Base-by-base conservation (phyloP, 2,797 vertebrate species). In the Scolopax bukidnonensis region DNA sequence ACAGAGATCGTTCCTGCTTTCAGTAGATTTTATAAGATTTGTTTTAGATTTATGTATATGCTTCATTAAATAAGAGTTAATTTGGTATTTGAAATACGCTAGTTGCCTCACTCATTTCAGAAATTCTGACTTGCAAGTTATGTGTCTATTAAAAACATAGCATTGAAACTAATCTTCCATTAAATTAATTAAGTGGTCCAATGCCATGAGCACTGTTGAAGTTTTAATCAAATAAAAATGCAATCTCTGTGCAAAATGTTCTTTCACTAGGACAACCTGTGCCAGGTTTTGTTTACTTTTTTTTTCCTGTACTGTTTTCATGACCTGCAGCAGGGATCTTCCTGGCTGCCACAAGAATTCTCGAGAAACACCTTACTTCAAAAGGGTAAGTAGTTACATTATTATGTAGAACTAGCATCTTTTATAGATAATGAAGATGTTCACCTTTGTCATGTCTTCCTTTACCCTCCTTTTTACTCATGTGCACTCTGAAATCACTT, bases 141-240 rank as follows among this genome's bases (percentile, higher is more conserved):
- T 84, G 40, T 59, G 91, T 76, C 80, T 75, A 19, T 76, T 80
- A 64, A 95, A 89, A 84, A 17, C 40, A 23, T 47, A 47, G 47
- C 47, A 69, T 50, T 82, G 84, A 82, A 96, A 54, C 84, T 95
- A 93, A 89, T 90, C 79, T 93, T 95, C 71, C 41, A 81, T 87
- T 84, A 93, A 94, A 95, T 90, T 90, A 95, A 94, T 95, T 54
- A 92, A 89, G 75, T 90, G 63, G 70, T 88, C 84, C 84, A 71
- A 94, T 90, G 86, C 36, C 73, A 64, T 73, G 25, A 95, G 69
- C 32, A 54, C 59, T 56, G 30, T 71, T 85, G 48, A 94, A 90
- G 43, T 91, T 96, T 95, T 96, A 95, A 94, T 95, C 71, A 81
- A 94, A 90, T 86, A 89, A 92, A 88, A 87, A 60, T 41, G n/a